phyloP scores from a whole-genome alignment of 2,888 invertebrate genomes.

The Oscheius sp. region DNA sequence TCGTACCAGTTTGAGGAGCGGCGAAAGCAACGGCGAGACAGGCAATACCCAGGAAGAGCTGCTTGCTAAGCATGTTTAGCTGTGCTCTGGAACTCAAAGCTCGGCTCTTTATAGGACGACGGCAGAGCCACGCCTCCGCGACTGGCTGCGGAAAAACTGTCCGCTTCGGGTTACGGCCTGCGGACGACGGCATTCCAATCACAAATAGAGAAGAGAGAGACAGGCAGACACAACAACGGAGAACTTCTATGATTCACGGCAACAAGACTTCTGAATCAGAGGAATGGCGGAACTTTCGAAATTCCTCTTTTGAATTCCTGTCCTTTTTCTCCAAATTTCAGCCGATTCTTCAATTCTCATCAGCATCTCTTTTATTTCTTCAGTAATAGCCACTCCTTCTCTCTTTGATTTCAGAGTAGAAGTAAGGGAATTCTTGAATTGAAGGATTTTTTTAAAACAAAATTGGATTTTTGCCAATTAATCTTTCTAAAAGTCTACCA shows the following conservation, averaged over 20 bases:
- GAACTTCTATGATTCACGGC: neutral
- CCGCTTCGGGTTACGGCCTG: constrained; percentile 28
- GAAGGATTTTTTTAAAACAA: too few relatives aligned
- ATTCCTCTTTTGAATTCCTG: too few relatives aligned
- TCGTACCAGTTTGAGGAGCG: constrained; percentile 43
- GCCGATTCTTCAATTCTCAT: too few relatives aligned
- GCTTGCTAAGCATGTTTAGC: constrained; percentile 32
- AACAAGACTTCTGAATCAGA: neutral
- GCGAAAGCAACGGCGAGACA: constrained; percentile 43
- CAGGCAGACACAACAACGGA: constrained; percentile 8
- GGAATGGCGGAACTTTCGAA: too few relatives aligned
- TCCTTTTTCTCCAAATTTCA: too few relatives aligned
- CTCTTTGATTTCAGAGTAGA: too few relatives aligned
- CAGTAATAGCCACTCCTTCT: too few relatives aligned
- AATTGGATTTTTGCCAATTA: too few relatives aligned
- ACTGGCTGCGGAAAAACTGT: constrained; percentile 28
- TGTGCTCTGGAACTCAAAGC: constrained; percentile 5
- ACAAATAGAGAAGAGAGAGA: constrained; percentile 9
- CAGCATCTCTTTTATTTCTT: too few relatives aligned
- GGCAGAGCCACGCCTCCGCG: constrained; percentile 17
- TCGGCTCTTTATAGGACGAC: constrained; percentile 11
- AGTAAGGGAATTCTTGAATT: too few relatives aligned
- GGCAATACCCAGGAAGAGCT: constrained; percentile 33
- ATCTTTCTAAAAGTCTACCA: too few relatives aligned
- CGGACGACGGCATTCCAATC: constrained; percentile 26